Percentiles rank a stretch among this genome's conserved stretches.
These are phyloP conservation scores for Lepidonotus clava DNA, from an alignment of 2,888 invertebrate species.

Conservation along the genomic window DNA sequence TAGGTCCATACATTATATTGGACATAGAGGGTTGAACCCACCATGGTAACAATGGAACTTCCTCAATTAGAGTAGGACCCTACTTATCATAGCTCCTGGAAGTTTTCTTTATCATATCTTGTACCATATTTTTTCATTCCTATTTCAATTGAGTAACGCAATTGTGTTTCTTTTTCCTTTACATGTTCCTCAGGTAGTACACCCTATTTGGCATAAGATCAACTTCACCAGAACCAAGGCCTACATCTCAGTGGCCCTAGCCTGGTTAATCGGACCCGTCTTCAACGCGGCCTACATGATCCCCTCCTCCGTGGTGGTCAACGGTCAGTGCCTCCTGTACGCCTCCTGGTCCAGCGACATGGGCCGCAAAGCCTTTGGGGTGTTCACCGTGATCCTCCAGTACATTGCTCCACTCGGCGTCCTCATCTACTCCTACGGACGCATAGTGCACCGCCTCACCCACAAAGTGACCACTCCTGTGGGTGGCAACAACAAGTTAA, in stretches of 20 bases:
- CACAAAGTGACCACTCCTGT: neutral
- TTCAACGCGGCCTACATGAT: slow-evolving; percentile 51
- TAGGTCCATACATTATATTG: no score
- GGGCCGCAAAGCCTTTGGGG: slow-evolving; percentile 43
- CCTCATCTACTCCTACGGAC: slow-evolving; percentile 60
- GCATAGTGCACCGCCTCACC: slow-evolving; percentile 58
- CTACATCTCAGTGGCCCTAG: slow-evolving; percentile 10
- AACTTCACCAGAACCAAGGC: slow-evolving; percentile 56
- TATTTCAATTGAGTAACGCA: no score
- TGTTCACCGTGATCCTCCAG: slow-evolving; percentile 59
- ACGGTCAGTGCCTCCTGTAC: slow-evolving; percentile 61
- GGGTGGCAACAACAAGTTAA: neutral
- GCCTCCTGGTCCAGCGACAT: slow-evolving; percentile 55
- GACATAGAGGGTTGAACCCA: no score
- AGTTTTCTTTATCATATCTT: no score
- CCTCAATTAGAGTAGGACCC: no score
- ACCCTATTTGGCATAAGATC: slow-evolving; percentile 63
- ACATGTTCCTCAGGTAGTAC: slow-evolving; percentile 56
- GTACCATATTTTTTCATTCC: no score
- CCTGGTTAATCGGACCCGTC: slow-evolving; percentile 58
- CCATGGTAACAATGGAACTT: no score
- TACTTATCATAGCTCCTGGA: no score
- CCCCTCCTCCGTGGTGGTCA: slow-evolving; percentile 42
- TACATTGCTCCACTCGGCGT: slow-evolving; percentile 61
- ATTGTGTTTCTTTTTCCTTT: neutral